These are phyloP conservation scores for Garra rufa DNA, from an alignment of 2,113 vertebrate genomes.

Conservation along the genomic window DNA sequence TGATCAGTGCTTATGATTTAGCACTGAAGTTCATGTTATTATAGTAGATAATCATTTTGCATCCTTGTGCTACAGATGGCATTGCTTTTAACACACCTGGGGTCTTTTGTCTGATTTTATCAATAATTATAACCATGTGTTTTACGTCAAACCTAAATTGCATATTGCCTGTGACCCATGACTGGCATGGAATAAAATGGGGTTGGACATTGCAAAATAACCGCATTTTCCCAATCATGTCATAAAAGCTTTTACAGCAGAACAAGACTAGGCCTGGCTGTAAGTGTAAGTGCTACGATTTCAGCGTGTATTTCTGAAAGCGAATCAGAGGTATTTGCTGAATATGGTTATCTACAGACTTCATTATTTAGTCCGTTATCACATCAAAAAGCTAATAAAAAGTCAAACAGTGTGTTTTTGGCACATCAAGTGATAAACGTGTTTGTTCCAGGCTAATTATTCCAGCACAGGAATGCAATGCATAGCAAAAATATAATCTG, in stretches of 20 bases:
- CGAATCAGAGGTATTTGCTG: neutral
- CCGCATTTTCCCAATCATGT: neutral
- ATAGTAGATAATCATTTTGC: neutral
- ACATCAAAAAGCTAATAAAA: constrained; percentile 9
- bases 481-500: neutral
- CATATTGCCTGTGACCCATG: neutral
- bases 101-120: neutral
- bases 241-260: neutral
- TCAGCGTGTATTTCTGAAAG: neutral
- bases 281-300: neutral
- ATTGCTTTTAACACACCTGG: constrained; percentile 13
- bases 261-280: neutral
- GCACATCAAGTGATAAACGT: neutral
- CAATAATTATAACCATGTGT: constrained; percentile 26
- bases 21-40: neutral
- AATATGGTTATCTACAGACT: neutral
- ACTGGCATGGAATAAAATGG: neutral
- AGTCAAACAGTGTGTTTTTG: neutral
- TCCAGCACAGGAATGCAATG: neutral
- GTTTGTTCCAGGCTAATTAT: neutral
- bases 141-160: constrained; percentile 37
- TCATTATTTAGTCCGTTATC: neutral
- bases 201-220: neutral
- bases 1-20: neutral
- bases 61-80: constrained; percentile 17